Conservation (phyloP, 2,888 invertebrate species). For the Aelia acuminata region DNA sequence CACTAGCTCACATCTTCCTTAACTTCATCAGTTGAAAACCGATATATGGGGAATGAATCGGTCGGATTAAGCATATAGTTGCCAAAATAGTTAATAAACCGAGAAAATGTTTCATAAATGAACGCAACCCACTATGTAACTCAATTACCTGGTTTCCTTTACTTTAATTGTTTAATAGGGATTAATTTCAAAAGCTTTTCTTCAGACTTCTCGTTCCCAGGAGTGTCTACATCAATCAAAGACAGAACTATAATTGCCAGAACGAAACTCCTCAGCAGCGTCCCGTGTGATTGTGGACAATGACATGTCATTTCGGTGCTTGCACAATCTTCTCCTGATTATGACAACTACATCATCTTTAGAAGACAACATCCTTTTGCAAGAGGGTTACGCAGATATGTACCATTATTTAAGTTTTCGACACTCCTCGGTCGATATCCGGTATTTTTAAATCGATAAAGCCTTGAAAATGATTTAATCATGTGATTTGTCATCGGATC, state of each 20-base stretch:
- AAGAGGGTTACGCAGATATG: not conserved
- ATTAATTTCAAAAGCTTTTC: not conserved
- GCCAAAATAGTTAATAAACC: too few species aligned
- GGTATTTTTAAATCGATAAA: not conserved
- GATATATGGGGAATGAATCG: too few species aligned
- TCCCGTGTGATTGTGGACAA: constrained; percentile 31
- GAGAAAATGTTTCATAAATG: too few species aligned
- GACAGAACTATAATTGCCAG: not conserved
- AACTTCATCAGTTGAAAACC: too few species aligned
- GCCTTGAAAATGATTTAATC: not conserved
- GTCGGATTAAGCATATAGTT: too few species aligned
- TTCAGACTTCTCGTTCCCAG: not conserved
- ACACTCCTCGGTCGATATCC: not conserved
- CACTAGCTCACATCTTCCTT: too few species aligned
- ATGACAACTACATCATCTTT: constrained; percentile 33
- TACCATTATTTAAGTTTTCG: not conserved
- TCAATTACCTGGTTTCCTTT: not conserved
- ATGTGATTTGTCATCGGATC: too few species aligned
- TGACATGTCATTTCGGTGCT: constrained; percentile 14
- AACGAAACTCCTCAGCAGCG: not conserved
- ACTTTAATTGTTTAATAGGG: not conserved
- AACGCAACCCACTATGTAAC: not conserved
- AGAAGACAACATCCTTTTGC: constrained; percentile 2
- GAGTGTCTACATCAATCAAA: not conserved
- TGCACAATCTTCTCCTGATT: constrained; percentile 16